These are phyloP conservation scores for Ctenomys sociabilis DNA, from an alignment of 2,113 vertebrate species.

Conservation along the genomic window DNA sequence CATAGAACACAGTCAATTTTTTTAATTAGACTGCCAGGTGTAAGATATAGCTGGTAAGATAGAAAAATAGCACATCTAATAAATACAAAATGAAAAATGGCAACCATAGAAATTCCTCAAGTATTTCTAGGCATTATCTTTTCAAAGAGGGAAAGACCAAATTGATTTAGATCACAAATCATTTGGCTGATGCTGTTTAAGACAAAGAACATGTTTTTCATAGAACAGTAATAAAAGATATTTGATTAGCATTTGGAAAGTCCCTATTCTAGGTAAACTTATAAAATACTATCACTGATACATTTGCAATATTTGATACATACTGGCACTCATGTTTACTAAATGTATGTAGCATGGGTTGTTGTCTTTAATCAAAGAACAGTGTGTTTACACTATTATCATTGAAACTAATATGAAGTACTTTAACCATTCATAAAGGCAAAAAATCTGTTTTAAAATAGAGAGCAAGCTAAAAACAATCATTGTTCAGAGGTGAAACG, in stretches of 20 bases:
- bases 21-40: slow-evolving; percentile 25
- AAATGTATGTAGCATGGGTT: slow-evolving; percentile 66
- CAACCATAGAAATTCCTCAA: slow-evolving; percentile 52
- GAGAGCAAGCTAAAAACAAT: background rate
- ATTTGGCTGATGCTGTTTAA: slow-evolving; percentile 76
- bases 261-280: slow-evolving; percentile 54
- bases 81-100: slow-evolving; percentile 60
- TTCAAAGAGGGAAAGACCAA: slow-evolving; percentile 74
- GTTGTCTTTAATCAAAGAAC: slow-evolving; percentile 75
- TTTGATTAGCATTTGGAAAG: slow-evolving; percentile 71
- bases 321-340: slow-evolving; percentile 68
- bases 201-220: slow-evolving; percentile 73
- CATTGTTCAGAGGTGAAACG: slow-evolving; percentile 34
- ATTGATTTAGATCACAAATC: slow-evolving; percentile 73
- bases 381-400: slow-evolving; percentile 76
- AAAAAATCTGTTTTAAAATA: slow-evolving; percentile 18
- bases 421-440: slow-evolving; percentile 67
- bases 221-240: slow-evolving; percentile 29
- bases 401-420: slow-evolving; percentile 58
- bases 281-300: slow-evolving; percentile 70
- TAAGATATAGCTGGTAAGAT: slow-evolving; percentile 34
- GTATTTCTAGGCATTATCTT: background rate
- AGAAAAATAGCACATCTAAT: slow-evolving; percentile 54
- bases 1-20: slow-evolving; percentile 29
- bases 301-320: slow-evolving; percentile 70